phyloP scores from a whole-genome alignment of 2,113 vertebrate species.

The Kryptolebias marmoratus region DNA sequence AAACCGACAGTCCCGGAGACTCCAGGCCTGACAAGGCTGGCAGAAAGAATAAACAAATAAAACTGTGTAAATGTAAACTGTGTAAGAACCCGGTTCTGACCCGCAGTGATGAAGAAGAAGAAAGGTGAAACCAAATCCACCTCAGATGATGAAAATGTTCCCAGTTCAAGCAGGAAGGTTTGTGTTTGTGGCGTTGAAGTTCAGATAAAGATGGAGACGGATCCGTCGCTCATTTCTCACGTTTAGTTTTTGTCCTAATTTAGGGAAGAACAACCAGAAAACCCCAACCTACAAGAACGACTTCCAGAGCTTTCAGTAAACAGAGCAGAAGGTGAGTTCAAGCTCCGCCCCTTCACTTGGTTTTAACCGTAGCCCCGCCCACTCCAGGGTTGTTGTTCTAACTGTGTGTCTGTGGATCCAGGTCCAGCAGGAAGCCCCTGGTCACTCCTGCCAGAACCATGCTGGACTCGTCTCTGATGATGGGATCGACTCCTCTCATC shows the following conservation, averaged over 20 bases:
- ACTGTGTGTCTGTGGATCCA: slow-evolving; percentile 32
- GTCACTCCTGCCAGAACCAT: slow-evolving; percentile 75
- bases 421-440: slow-evolving; percentile 74
- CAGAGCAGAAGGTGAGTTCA: slow-evolving; percentile 68
- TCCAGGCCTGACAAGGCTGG: no score
- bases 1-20: no score
- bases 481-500: slow-evolving; percentile 79
- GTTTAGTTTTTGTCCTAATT: slow-evolving; percentile 6
- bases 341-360: not conserved
- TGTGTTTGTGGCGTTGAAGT: not conserved
- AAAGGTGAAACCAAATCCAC: slow-evolving; percentile 33
- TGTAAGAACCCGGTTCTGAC: not conserved
- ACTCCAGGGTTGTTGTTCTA: not conserved
- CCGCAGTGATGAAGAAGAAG: slow-evolving; percentile 66
- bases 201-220: no score
- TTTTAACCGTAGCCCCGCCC: not conserved
- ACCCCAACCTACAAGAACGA: slow-evolving; percentile 73
- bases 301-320: slow-evolving; percentile 68
- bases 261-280: slow-evolving; percentile 72
- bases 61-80: no score
- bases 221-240: no score
- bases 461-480: slow-evolving; percentile 74
- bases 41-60: no score
- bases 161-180: slow-evolving; percentile 69
- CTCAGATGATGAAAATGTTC: slow-evolving; percentile 68